A percentile compares a stretch with the other conserved stretches of the same genome.
Evolutionary conservation across 1,140 invertebrate genomes (phyloP).

Genomic region (Drosophila insularis): DNA sequence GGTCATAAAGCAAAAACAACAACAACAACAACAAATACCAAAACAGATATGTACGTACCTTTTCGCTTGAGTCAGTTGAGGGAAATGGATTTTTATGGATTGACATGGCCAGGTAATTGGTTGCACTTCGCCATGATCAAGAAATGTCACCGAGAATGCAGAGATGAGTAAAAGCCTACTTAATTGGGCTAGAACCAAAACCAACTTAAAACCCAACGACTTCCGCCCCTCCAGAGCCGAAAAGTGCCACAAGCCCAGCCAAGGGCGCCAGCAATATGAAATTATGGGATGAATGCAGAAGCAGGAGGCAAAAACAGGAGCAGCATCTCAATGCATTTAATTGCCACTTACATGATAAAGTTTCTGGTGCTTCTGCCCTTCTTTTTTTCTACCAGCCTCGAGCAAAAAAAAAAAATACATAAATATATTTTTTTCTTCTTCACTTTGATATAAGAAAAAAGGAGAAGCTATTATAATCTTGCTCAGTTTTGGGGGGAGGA

Average conservation of each 20-base stretch:
- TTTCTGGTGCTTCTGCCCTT: neutral
- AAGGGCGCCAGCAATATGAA: conserved; percentile 73
- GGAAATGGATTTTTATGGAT: conserved; percentile 80
- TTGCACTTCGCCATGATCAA: conserved; percentile 55
- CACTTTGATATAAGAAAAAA: neutral
- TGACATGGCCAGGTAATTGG: conserved; percentile 76
- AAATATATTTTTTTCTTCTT: conserved; percentile 1
- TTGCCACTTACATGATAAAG: conserved; percentile 48
- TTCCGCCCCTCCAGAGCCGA: neutral
- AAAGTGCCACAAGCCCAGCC: conserved; percentile 47
- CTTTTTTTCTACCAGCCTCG: conserved; percentile 17
- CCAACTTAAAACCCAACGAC: neutral
- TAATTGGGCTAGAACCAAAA: conserved; percentile 50
- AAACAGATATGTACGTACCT: too few relatives aligned
- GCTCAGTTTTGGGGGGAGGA: neutral
- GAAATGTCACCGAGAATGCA: neutral
- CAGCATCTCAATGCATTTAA: conserved; percentile 55
- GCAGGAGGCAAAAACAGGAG: conserved; percentile 5
- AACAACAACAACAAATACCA: too few relatives aligned
- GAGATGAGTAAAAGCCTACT: conserved; percentile 57
- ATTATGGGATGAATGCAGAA: conserved; percentile 46
- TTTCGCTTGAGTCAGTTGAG: conserved; percentile 25
- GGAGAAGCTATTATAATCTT: conserved; percentile 24
- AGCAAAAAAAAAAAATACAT: conserved; percentile 24
- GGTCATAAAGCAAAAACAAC: conserved; percentile 8